phyloP scores from a whole-genome alignment of 2,797 vertebrate species.

The Caiman crocodilus region DNA sequence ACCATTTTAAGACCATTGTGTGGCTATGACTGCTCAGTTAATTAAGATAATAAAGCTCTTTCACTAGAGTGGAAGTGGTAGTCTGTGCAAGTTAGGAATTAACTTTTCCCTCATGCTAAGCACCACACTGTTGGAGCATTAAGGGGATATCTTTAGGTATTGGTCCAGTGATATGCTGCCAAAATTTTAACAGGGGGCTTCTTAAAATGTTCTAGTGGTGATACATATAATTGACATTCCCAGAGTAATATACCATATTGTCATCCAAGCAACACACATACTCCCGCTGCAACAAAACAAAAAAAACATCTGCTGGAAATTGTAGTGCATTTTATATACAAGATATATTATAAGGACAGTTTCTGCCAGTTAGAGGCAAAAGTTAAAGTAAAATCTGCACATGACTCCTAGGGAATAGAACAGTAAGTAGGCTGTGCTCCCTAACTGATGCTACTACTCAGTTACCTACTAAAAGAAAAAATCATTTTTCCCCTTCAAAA shows the following conservation, averaged over 20 bases:
- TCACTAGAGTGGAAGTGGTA: not conserved
- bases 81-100: not conserved
- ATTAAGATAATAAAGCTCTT: not conserved
- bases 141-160: not conserved
- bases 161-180: not conserved
- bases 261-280: no score
- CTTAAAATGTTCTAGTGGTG: not conserved
- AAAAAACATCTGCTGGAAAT: no score
- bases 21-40: not conserved
- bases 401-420: not conserved
- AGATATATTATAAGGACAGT: no score
- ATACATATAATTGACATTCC: not conserved
- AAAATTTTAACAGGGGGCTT: not conserved
- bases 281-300: not conserved
- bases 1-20: constrained; percentile 3
- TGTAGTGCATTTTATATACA: no score
- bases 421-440: not conserved
- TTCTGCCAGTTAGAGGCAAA: no score
- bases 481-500: no score
- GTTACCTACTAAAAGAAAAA: no score
- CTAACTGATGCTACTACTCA: no score
- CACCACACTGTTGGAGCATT: not conserved
- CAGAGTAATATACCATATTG: not conserved
- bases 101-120: not conserved
- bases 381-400: no score